phyloP scores from a whole-genome alignment of 2,797 vertebrate species.

The Anguilla pacifica region DNA sequence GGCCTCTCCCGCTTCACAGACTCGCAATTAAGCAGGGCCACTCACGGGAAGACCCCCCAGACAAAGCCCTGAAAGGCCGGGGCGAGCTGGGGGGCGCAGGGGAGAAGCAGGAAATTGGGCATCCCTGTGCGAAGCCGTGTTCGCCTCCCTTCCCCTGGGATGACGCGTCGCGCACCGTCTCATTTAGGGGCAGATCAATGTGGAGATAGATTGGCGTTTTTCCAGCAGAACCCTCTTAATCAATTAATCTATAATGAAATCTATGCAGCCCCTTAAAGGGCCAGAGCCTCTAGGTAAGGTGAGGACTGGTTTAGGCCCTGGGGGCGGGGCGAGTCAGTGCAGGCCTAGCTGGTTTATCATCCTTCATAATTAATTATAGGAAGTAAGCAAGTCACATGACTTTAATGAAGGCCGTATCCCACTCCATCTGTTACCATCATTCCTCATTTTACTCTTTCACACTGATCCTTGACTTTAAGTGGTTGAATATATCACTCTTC shows the following conservation, averaged over 20 bases:
- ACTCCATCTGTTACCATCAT: constrained; percentile 20
- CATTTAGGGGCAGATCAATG: constrained; percentile 77
- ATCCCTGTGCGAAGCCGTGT: constrained; percentile 46
- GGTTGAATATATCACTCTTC: neutral
- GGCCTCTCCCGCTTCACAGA: constrained; percentile 64
- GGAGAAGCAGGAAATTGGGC: constrained; percentile 65
- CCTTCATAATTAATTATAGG: constrained; percentile 46
- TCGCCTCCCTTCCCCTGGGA: constrained; percentile 42
- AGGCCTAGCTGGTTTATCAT: constrained; percentile 38
- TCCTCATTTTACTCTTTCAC: constrained; percentile 15
- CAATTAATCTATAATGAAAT: constrained; percentile 80
- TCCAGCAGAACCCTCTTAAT: constrained; percentile 67
- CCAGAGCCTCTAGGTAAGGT: constrained; percentile 27
- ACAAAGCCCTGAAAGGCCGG: constrained; percentile 53
- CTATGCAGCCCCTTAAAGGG: constrained; percentile 64
- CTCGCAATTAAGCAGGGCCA: constrained; percentile 68
- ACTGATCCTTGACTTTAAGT: neutral
- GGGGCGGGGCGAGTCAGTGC: constrained; percentile 40
- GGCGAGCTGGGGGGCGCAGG: constrained; percentile 42
- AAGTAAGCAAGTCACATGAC: constrained; percentile 6
- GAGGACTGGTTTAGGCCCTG: constrained; percentile 45
- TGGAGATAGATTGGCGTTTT: constrained; percentile 75
- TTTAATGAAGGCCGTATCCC: neutral
- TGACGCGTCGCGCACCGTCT: constrained; percentile 67
- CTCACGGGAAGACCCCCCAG: constrained; percentile 55